Base-by-base conservation (phyloP, 2,888 invertebrate species). In the Euclidia mi region DNA sequence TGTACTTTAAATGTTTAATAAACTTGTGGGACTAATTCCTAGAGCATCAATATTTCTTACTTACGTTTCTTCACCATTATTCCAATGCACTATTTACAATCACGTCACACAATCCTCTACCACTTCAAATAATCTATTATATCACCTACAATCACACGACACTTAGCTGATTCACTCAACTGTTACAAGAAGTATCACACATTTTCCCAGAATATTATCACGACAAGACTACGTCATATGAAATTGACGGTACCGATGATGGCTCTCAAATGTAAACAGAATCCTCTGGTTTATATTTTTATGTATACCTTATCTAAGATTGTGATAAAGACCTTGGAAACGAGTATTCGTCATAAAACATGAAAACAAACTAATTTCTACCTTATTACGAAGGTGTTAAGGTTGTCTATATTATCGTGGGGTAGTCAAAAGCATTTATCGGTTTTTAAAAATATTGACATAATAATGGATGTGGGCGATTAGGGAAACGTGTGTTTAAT, bases 241-340 rank as follows among this genome's bases (percentile, higher is more conserved):
- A 56, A 56, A 71, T 41, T 51, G 29, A 6, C 15, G 15, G 15
- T 25, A 38, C 43, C 59, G 48, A 12, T 34, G 59, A 38, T 29
- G 48, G 28, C 15, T 48, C 34, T 49, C 42, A 25, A 71, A 29
- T 67, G 63, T 60, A 57, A 68, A 74, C 62, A 74, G 29, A 57
- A 38, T 42, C 29, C 37, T 71, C 12, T 20, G 34, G 12, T 50
- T 56, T 28, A 60, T 25, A 56, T 58, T 65, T 65, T 73, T 66
- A 70, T 70, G 56, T 57, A 34, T 45, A 12, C 29, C 37, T 72
- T 76, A 73, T 73, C 72, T 52, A 0, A 55, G 64, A 77, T 70
- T 65, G 59, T 58, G 71, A 73, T 67, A 73, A 65, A 38, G 63
- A 43, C 71, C 77, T 70, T 62, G 58, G 40, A 55, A 65, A 47